These are phyloP conservation scores for Trogon surrucura DNA, from an alignment of 2,113 vertebrate species.

Conservation along the genomic window DNA sequence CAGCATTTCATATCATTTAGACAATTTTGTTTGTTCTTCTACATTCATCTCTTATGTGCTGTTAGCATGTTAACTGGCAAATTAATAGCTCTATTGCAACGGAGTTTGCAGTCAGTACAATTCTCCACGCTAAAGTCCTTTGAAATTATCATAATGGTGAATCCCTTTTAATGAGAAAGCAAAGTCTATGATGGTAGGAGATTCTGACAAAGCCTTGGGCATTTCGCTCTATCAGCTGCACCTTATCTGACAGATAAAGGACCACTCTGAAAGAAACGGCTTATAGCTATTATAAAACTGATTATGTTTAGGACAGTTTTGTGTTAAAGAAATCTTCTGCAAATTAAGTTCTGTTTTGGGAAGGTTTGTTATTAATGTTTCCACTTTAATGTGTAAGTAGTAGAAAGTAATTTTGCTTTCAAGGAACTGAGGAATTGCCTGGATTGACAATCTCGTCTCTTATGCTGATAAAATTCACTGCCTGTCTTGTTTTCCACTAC, in stretches of 20 bases:
- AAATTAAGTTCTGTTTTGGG: background rate
- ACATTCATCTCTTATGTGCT: background rate
- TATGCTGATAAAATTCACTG: background rate
- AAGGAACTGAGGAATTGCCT: background rate
- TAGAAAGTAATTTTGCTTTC: background rate
- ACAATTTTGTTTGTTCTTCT: background rate
- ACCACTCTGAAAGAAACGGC: background rate
- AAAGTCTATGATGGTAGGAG: background rate
- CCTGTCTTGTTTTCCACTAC: background rate
- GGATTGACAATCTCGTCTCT: background rate
- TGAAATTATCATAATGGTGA: background rate
- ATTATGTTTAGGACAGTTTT: background rate
- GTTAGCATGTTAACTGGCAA: background rate
- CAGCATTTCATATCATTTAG: background rate
- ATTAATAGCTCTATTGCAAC: background rate
- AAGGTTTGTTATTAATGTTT: background rate
- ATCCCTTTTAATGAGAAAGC: background rate
- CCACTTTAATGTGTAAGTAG: background rate
- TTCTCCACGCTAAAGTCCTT: background rate
- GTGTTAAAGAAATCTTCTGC: background rate
- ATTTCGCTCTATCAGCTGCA: background rate
- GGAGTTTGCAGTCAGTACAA: background rate
- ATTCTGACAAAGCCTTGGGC: background rate
- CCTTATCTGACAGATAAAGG: constrained; percentile 29
- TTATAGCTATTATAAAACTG: background rate